Base-by-base conservation (phyloP, 1,140 invertebrate species). In the Orius laevigatus region DNA sequence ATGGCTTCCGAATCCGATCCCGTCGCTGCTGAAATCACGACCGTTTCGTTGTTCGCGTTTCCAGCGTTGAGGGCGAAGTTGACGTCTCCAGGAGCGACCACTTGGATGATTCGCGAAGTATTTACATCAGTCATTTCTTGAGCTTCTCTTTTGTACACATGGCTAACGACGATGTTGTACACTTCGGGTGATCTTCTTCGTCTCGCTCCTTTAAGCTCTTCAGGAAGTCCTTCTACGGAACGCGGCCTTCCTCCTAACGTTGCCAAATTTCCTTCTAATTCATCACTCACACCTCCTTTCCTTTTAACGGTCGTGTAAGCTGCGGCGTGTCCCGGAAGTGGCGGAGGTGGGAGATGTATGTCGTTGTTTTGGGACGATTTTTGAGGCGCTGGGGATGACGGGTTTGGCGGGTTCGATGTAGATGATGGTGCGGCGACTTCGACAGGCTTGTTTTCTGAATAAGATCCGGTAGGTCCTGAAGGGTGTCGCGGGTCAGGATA, bases 91-190 rank as follows among this genome's bases (percentile, higher is more conserved):
- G 89, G 88, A 5, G 88, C 84, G 0, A 93, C 89, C 1, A 93
- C 89, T 63, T 91, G 88, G 56, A 94, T 91, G 25, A 76, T 82
- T 57, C 87, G 70, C 58, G 83, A 86, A 15, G 88, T 93, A 59
- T 88, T 85, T 1, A 94, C 85, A 60, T 93, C 88, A 12, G 85
- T 91, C 85, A 90, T 90, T 64, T 89, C 84, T 66, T 89, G 84
- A 41, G 85, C 77, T 53, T 83, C 82, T 46, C 84, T 72, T 59
- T 86, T 87, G 69, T 87, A 86, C 43, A 87, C 80, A 56, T 82
- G 73, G 31, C 73, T 72, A 2, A 76, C 70, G 14, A 78, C 70
- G 34, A 79, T 57, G 25, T 46, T 51, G 35, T 51, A 40, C 2
- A 52, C 32, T n/a, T 50, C 35, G 72, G 74, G 53, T 67, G 68